These are phyloP conservation scores for Bombus ignitus DNA, from an alignment of 1,140 invertebrate genomes.

Conservation along the genomic window DNA sequence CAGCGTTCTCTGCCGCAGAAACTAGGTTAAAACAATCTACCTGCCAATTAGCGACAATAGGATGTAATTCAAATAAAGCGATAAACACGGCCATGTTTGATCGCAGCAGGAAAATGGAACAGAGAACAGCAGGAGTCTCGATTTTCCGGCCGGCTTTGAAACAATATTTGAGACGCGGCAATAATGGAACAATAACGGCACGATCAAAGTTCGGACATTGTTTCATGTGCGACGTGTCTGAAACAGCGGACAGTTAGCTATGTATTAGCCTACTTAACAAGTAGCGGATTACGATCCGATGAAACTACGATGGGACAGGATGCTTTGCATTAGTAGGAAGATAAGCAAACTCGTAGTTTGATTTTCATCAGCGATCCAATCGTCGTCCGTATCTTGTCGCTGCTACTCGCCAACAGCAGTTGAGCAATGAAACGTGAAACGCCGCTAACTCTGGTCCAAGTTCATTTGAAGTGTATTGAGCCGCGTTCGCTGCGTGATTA, in stretches of 20 bases:
- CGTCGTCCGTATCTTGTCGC: neutral
- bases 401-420: neutral
- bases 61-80: neutral
- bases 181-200: neutral
- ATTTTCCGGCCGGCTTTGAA: neutral
- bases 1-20: neutral
- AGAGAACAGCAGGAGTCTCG: neutral
- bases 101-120: neutral
- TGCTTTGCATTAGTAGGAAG: neutral
- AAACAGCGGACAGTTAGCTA: neutral
- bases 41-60: neutral
- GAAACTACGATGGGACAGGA: neutral
- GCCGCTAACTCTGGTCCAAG: neutral
- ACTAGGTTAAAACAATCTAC: constrained; percentile 7
- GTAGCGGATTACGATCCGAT: neutral
- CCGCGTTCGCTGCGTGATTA: neutral
- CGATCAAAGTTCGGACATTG: neutral
- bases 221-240: neutral
- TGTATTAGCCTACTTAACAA: neutral
- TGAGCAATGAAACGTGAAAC: neutral
- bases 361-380: constrained; percentile 39
- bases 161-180: neutral
- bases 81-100: constrained; percentile 12
- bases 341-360: constrained; percentile 35
- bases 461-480: constrained; percentile 23